phyloP scores from a whole-genome alignment of 2,888 invertebrate species.

The Xestia c-nigrum region DNA sequence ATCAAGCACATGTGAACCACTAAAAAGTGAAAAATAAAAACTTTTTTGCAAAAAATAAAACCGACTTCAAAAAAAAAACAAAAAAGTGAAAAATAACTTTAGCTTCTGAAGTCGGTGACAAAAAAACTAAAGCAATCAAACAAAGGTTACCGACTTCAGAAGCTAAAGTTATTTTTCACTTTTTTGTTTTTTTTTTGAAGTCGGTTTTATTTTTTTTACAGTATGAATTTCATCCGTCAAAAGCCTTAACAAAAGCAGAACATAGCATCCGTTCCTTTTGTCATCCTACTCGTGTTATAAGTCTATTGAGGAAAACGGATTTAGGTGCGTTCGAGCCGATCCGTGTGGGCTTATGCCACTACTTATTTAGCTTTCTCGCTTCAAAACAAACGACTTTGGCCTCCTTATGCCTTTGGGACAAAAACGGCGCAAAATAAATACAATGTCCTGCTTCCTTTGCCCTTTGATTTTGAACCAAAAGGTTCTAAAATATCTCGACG shows the following conservation, averaged over 20 bases:
- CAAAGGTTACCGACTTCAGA: no score
- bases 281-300: conserved; percentile 46
- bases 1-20: no score
- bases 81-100: no score
- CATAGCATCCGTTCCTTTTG: conserved; percentile 17
- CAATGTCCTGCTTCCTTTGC: background rate
- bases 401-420: conserved; percentile 5
- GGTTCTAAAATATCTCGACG: background rate
- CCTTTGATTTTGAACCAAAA: background rate
- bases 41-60: no score
- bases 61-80: no score
- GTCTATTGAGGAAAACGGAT: conserved; percentile 44
- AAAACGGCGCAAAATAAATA: background rate
- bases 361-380: conserved; percentile 43
- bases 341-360: conserved; percentile 46
- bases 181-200: no score
- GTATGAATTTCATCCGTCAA: background rate
- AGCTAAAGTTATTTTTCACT: no score
- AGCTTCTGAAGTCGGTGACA: no score
- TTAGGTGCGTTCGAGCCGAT: conserved; percentile 32
- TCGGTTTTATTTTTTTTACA: no score
- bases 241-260: background rate
- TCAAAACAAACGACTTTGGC: conserved; percentile 15
- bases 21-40: no score
- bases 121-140: no score